These are phyloP conservation scores for Bolborhynchus lineola DNA, from an alignment of 2,113 vertebrate genomes.

Conservation along the genomic window DNA sequence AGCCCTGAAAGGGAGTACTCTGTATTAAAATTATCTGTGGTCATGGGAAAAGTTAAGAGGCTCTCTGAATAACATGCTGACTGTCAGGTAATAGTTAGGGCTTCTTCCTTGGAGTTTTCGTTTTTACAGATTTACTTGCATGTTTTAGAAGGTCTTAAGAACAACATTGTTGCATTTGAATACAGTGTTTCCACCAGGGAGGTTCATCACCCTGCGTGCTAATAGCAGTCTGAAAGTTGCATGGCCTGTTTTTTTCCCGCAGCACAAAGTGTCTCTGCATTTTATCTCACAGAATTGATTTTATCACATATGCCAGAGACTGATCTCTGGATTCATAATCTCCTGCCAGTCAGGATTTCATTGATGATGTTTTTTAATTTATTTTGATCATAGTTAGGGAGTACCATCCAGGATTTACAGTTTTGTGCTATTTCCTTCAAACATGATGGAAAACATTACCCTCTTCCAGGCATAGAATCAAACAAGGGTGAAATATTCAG, in stretches of 20 bases:
- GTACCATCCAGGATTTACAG: background rate
- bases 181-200: background rate
- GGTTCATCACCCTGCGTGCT: background rate
- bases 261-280: background rate
- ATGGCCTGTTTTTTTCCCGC: background rate
- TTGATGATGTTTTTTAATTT: background rate
- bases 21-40: background rate
- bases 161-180: background rate
- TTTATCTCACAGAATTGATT: background rate
- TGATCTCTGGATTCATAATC: background rate
- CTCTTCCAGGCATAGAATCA: background rate
- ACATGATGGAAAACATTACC: background rate
- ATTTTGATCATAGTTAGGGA: background rate
- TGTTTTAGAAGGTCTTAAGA: background rate
- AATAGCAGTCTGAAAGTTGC: background rate
- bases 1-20: background rate
- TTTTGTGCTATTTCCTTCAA: background rate
- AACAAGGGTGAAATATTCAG: background rate
- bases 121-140: background rate
- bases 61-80: background rate
- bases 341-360: background rate
- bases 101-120: background rate
- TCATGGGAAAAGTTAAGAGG: background rate
- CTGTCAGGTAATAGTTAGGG: background rate
- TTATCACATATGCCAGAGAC: background rate